Evolutionary conservation across 2,113 vertebrate genomes (phyloP).

Genomic region (Ammodytes dubius): DNA sequence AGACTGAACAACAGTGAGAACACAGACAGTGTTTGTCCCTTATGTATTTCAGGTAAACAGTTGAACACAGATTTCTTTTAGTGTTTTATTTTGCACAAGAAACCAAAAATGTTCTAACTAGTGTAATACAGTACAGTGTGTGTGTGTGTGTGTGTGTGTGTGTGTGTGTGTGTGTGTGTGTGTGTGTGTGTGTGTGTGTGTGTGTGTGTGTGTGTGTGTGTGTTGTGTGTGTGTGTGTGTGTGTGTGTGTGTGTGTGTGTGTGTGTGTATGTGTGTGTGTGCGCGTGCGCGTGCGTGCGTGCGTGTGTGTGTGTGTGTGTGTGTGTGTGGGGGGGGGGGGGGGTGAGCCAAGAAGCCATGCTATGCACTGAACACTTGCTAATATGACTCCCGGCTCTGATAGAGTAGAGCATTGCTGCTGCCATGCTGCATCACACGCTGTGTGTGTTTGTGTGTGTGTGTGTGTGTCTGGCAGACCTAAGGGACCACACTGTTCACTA

Average conservation of each 20-base stretch:
- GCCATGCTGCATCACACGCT: constrained; percentile 46
- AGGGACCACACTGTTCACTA: constrained; percentile 67
- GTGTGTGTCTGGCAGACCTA: constrained; percentile 50
- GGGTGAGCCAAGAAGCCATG: constrained; percentile 57
- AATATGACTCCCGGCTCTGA: constrained; percentile 66
- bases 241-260: neutral
- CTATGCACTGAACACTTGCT: constrained; percentile 62
- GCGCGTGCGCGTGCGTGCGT: constrained; percentile 23
- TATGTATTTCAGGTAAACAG: constrained; percentile 37
- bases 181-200: constrained; percentile 25
- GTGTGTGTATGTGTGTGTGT: constrained; percentile 24
- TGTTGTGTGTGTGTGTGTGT: constrained; percentile 18
- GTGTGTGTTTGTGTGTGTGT: constrained; percentile 43
- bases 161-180: constrained; percentile 27
- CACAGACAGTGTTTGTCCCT: constrained; percentile 15
- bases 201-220: too few species aligned
- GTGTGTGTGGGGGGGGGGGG: constrained; percentile 8
- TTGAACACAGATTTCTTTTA: constrained; percentile 19
- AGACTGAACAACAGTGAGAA: constrained; percentile 4
- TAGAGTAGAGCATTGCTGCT: constrained; percentile 67
- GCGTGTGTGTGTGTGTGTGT: constrained; percentile 21
- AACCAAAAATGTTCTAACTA: constrained; percentile 15
- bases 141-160: constrained; percentile 28
- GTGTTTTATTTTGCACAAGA: constrained; percentile 15
- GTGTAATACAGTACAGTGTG: constrained; percentile 1